Conservation (phyloP, 2,113 vertebrate genomes). For the Emydura subglobosa region DNA sequence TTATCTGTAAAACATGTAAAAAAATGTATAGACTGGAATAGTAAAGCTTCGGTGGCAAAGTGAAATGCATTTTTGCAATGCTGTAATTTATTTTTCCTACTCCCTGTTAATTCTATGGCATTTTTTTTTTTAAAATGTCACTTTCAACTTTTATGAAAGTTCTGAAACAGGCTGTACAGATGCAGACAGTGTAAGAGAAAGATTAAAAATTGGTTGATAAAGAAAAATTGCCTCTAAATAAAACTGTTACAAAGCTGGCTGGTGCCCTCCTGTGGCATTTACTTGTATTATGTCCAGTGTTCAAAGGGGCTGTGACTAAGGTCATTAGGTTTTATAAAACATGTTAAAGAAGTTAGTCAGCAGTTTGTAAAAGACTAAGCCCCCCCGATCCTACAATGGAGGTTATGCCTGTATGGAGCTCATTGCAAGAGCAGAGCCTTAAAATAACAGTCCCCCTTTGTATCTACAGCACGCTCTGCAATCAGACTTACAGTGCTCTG, state of each 20-base stretch:
- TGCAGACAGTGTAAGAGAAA: slow-evolving; percentile 51
- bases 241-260: not conserved
- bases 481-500: too few species aligned
- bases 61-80: slow-evolving; percentile 69
- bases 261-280: not conserved
- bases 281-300: not conserved
- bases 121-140: slow-evolving; percentile 59
- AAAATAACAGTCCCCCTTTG: too few species aligned
- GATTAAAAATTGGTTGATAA: slow-evolving; percentile 56
- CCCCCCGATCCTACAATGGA: not conserved
- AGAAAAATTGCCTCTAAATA: not conserved
- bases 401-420: not conserved
- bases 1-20: slow-evolving; percentile 70
- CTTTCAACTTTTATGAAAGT: slow-evolving; percentile 52
- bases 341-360: not conserved
- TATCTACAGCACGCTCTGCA: not conserved
- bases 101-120: slow-evolving; percentile 48
- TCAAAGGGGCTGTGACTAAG: not conserved
- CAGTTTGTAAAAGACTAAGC: not conserved
- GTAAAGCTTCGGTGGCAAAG: slow-evolving; percentile 77
- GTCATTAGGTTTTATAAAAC: not conserved
- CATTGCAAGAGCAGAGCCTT: not conserved
- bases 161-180: slow-evolving; percentile 48
- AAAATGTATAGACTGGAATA: slow-evolving; percentile 69
- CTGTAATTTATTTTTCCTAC: slow-evolving; percentile 78